These are phyloP conservation scores for Dasyprocta punctata DNA, from an alignment of 2,113 vertebrate genomes.

Conservation along the genomic window DNA sequence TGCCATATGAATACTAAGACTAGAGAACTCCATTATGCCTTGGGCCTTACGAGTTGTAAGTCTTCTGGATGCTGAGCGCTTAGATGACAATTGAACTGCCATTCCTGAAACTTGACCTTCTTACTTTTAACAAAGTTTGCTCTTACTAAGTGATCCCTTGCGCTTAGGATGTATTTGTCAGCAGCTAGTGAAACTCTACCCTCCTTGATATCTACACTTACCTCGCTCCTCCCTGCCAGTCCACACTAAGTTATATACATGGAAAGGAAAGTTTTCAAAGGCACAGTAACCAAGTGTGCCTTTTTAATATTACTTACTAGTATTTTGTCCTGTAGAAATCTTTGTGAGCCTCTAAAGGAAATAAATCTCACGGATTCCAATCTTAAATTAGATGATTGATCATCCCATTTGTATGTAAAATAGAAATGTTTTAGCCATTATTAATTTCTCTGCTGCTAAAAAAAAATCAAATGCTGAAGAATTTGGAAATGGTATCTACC, in stretches of 20 bases:
- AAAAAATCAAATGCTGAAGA: background rate
- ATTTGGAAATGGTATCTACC: background rate
- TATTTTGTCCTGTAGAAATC: background rate
- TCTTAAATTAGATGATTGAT: background rate
- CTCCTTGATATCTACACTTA: background rate
- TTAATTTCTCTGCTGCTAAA: background rate
- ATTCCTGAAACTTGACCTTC: constrained; percentile 67
- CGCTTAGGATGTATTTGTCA: constrained; percentile 40
- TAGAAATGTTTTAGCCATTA: background rate
- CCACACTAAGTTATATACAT: background rate
- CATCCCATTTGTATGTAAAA: background rate
- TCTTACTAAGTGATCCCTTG: constrained; percentile 54
- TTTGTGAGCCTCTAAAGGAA: background rate
- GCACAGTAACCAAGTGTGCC: background rate
- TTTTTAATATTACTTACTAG: background rate
- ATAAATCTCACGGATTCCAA: background rate
- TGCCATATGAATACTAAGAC: background rate
- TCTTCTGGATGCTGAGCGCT: background rate
- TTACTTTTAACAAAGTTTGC: constrained; percentile 44
- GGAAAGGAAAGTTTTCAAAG: background rate
- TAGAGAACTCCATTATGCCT: background rate
- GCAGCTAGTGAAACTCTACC: constrained; percentile 7
- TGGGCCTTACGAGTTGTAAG: background rate
- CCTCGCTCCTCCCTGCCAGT: background rate
- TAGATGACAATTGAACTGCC: constrained; percentile 36